phyloP scores from a whole-genome alignment of 2,888 invertebrate species.

The Drosophila neonasuta region DNA sequence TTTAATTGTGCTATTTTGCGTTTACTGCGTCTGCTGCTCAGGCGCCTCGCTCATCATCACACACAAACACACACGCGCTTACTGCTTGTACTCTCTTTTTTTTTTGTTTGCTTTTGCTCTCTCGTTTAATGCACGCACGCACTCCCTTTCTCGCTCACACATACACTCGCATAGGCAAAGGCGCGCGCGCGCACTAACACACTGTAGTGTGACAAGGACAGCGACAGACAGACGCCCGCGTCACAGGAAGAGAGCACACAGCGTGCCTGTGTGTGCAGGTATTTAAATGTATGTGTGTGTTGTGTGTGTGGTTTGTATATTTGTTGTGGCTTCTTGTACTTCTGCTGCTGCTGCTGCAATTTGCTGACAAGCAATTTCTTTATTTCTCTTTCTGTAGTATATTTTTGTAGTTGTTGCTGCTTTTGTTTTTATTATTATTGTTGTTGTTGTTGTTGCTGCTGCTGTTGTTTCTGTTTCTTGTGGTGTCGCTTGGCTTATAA shows the following conservation, averaged over 20 bases:
- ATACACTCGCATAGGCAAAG: constrained; percentile 6
- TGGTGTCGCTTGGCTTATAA: constrained; percentile 64
- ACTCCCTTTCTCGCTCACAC: constrained; percentile 10
- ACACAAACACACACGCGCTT: not conserved
- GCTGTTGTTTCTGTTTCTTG: constrained; percentile 23
- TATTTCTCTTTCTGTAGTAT: constrained; percentile 22
- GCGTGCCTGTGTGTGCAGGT: constrained; percentile 35
- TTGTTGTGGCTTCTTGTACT: constrained; percentile 56
- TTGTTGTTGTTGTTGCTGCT: constrained; percentile 29
- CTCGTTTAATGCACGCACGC: constrained; percentile 12
- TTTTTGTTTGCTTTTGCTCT: not conserved
- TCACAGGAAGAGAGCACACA: constrained; percentile 21
- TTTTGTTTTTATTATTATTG: constrained; percentile 38
- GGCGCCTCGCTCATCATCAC: constrained; percentile 51
- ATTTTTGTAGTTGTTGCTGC: constrained; percentile 21
- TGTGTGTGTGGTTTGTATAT: constrained; percentile 22
- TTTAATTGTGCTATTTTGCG: constrained; percentile 38
- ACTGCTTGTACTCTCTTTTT: constrained; percentile 13
- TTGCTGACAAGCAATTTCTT: constrained; percentile 63
- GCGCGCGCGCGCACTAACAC: constrained; percentile 19
- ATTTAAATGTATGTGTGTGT: constrained; percentile 26
- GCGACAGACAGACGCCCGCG: constrained; percentile 28
- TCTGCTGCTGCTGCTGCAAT: constrained; percentile 38
- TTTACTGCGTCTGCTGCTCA: constrained; percentile 11
- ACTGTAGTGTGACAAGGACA: constrained; percentile 24